Evolutionary conservation across 2,113 vertebrate genomes (phyloP), one percentile per base, ranked within the genome.

Genomic region (Pelodiscus sinensis): DNA sequence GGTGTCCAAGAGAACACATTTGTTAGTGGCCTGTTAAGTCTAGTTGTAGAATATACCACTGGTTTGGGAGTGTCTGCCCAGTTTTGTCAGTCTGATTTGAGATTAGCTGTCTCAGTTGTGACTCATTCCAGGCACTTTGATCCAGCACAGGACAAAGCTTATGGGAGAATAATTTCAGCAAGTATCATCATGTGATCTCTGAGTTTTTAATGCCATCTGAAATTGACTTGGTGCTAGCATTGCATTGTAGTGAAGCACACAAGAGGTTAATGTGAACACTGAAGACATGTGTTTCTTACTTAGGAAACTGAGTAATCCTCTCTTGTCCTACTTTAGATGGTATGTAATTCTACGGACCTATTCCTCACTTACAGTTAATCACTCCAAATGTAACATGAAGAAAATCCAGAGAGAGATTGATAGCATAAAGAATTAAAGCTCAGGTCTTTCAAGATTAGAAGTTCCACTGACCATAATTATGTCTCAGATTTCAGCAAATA

Each of bases 361-460:
- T 71, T n/a, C 78, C 38, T 78, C 8, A 52, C 54, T 78, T 92
- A 54, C 9, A 91, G 84, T 88, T 82, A 77, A 94, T 95, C 9
- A 73, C 44, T 77, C 29, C 4, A 27, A 71, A 29, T 81, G 50
- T 31, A 93, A 86, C 50, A 5, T 19, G 73, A 60, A 82, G 31
- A 62, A 81, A 90, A 85, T 94, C 87, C 93, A 93, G 71, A 87
- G 58, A 56, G 58, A 79, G 84, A 78, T 22, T 82, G 84, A 92
- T 54, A n/a, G 31, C 19, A 1, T 8, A 68, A 80, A 91, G 79
- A 80, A 94, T 85, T 84, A 79, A 92, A 88, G 71, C 81, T 56
- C 92, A 75, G 54, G 44, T 88, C 92, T 92, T 94, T 94, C 80
- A 92, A 92, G 94, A 93, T 94, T 56, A 84, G 73, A 75, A 86